Base-by-base conservation (phyloP, 2,797 vertebrate genomes). In the Eutrigla gurnardus region DNA sequence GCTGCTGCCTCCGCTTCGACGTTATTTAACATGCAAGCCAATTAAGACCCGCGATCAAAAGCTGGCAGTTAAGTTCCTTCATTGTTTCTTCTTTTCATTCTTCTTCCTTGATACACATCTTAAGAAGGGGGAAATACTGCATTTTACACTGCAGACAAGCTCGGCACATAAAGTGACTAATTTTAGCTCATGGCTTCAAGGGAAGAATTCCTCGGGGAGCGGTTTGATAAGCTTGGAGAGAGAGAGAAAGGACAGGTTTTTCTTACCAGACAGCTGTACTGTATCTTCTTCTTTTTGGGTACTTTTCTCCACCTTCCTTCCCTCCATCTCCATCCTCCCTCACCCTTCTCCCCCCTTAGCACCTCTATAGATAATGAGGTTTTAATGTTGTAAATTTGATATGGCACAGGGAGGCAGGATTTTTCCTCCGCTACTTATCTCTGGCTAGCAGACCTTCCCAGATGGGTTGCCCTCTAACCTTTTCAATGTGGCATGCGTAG, bases 371-470 rank as follows among this genome's bases (percentile, higher is more conserved):
- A 91, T 93, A 92, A 92, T 89, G 84, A 92, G 86, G 88, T 89
- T 91, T 92, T 91, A 93, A 93, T 89, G 87, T 83, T 90, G 87
- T 83, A 90, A 89, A 92, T 91, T 88, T 91, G 86, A 91, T 89
- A 90, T 84, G 88, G 85, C 66, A 54, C 76, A 82, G 70, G 69
- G 84, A 88, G 82, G 77, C 73, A 73, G 82, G 82, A 86, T 84
- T 88, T 87, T 68, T 33, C 65, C 71, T n/a, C 76, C 65, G 68
- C 32, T 70, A 91, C 91, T 93, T 93, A 93, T 93, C 92, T 92
- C 90, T 75, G 55, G 77, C 90, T 82, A 60, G 69, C 93, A 93
- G 92, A 87, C 90, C 59, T 86, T 86, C 88, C 85, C 87, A 83
- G 88, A 85, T 80, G 80, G 75, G 61, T 76, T 90, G 89, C 80